Evolutionary conservation across 2,797 vertebrate genomes (phyloP).

Genomic region (Hipposideros larvatus): DNA sequence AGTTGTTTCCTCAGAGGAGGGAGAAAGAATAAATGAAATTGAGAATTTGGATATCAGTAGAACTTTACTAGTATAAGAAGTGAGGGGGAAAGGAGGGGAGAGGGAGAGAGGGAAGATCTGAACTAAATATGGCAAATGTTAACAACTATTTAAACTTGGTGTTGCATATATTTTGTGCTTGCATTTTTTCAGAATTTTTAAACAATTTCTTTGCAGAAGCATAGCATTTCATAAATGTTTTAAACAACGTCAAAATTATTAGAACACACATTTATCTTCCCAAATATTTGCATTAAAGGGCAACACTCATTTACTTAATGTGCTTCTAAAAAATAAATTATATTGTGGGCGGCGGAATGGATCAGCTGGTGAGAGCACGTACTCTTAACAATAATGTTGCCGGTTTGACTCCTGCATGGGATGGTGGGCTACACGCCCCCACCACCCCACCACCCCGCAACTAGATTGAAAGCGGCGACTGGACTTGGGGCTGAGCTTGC

Average conservation of each 20-base stretch:
- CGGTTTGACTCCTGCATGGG: too few species aligned
- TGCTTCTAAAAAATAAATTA: slow-evolving; percentile 51
- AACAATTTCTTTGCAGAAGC: slow-evolving; percentile 58
- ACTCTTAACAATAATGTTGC: too few species aligned
- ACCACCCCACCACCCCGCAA: too few species aligned
- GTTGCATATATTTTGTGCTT: slow-evolving; percentile 8
- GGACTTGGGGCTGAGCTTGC: too few species aligned
- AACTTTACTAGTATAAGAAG: slow-evolving; percentile 5
- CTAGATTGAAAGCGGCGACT: too few species aligned
- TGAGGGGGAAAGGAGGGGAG: too few species aligned
- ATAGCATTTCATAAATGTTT: slow-evolving; percentile 39
- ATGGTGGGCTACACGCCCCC: too few species aligned
- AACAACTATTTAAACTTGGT: slow-evolving; percentile 34
- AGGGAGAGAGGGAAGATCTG: not conserved
- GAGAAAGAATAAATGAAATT: not conserved
- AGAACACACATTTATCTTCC: slow-evolving; percentile 32
- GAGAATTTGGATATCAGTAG: not conserved
- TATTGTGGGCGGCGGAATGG: not conserved
- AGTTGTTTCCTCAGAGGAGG: not conserved
- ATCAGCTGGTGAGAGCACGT: too few species aligned
- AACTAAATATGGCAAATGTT: slow-evolving; percentile 16
- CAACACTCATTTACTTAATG: not conserved
- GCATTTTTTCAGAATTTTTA: slow-evolving; percentile 57
- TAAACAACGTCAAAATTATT: slow-evolving; percentile 65
- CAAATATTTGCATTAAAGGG: slow-evolving; percentile 45